Evolutionary conservation across 2,888 invertebrate genomes (phyloP), one percentile per base, ranked within the genome.

Genomic region (Pasiphila rectangulata): DNA sequence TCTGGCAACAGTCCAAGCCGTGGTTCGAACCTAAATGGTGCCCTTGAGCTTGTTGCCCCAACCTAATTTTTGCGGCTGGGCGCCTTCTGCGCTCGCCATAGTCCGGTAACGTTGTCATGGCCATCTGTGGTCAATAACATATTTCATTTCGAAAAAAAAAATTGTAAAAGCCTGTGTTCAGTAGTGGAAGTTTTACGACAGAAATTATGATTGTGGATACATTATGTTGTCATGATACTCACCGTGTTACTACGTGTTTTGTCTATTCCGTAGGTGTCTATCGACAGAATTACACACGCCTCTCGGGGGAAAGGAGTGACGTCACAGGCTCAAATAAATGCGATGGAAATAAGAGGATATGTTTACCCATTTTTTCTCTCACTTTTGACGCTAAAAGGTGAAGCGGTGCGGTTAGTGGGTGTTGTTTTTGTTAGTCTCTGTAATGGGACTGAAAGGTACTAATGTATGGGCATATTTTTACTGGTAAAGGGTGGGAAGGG

Each of bases 291-390:
- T 84, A 86, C 82, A 75, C 72, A 75, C 72, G 75, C 74, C 75
- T 71, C 69, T 75, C 69, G 68, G 68, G 58, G 61, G 65, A 60
- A 69, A 59, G 61, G 63, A n/a, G 61, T 80, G 78, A 75, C 75
- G 79, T 81, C 80, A 80, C 72, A 61, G 69, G 71, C 72, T 77
- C 74, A 84, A 87, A 86, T 85, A 89, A 88, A 89, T 85, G 87
- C 81, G 83, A 89, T 89, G 89, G 89, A 89, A 89, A 89, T 88
- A 83, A 86, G 83, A 86, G 88, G 89, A 89, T 89, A 89, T 89
- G 89, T 89, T 89, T 89, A 89, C 89, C 81, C 84, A 87, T 88
- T 89, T 85, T 83, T 75, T 84, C 85, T 87, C 79, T 82, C 82
- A 84, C 81, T 84, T 86, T 82, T 86, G 86, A 89, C 89, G 86